These are phyloP conservation scores for Prenolepis imparis DNA, from an alignment of 2,888 invertebrate genomes.

Conservation along the genomic window DNA sequence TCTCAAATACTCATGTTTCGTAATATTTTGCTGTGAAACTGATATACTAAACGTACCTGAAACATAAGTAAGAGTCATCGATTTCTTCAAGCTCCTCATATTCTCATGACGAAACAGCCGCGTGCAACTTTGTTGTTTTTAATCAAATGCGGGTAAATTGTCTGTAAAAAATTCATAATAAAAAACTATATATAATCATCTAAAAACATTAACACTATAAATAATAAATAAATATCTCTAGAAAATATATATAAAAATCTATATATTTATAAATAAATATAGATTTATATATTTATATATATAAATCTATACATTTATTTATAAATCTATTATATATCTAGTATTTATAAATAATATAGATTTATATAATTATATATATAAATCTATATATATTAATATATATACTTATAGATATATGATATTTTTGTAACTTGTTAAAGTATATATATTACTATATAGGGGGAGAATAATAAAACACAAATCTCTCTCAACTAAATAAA, in stretches of 20 bases:
- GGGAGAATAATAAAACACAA: background rate
- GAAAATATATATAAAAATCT: background rate
- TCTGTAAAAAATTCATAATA: background rate
- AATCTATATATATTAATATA: background rate
- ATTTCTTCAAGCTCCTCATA: slow-evolving; percentile 58
- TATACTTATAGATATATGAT: background rate
- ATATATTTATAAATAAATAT: too few relatives aligned
- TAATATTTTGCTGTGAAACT: slow-evolving; percentile 58
- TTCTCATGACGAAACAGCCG: background rate
- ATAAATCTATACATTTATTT: background rate
- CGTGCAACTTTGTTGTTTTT: background rate
- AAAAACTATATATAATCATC: too few relatives aligned
- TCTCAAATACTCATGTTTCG: slow-evolving; percentile 36
- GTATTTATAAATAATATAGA: too few relatives aligned
- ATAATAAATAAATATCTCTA: background rate
- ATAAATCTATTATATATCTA: too few relatives aligned
- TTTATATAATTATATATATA: background rate
- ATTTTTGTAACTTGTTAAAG: background rate
- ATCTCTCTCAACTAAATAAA: background rate
- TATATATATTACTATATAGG: background rate
- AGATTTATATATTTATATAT: background rate
- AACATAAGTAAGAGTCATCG: slow-evolving; percentile 70
- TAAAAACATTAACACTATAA: too few relatives aligned
- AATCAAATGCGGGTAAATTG: background rate
- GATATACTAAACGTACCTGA: slow-evolving; percentile 54